These are phyloP conservation scores for Drosophila nr. medialis DNA, from an alignment of 2,888 invertebrate species.

Conservation along the genomic window DNA sequence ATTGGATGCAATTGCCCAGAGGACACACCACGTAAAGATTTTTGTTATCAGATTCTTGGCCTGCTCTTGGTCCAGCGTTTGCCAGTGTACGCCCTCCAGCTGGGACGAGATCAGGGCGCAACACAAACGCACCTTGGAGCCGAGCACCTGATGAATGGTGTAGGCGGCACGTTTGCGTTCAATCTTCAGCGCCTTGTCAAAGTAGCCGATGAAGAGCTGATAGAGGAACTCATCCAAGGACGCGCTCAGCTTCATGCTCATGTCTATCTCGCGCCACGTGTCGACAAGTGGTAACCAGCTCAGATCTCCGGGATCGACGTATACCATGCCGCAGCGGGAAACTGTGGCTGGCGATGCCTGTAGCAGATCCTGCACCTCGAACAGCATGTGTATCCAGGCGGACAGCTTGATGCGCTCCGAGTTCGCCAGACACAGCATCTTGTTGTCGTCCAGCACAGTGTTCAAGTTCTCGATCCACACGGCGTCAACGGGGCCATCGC, in stretches of 20 bases:
- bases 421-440: constrained; percentile 96
- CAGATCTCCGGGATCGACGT: constrained; percentile 93
- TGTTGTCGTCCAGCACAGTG: constrained; percentile 96
- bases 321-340: constrained; percentile 94
- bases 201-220: constrained; percentile 88
- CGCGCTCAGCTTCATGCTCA: constrained; percentile 86
- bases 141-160: constrained; percentile 93
- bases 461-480: constrained; percentile 98
- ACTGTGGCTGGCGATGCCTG: constrained; percentile 97
- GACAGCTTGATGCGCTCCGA: constrained; percentile 96
- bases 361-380: constrained; percentile 93
- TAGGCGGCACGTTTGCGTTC: constrained; percentile 89
- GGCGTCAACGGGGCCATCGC: constrained; percentile 96
- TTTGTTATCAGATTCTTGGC: constrained; percentile 89
- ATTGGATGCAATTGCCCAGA: constrained; percentile 96
- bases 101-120: constrained; percentile 91
- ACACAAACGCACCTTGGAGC: constrained; percentile 91
- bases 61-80: constrained; percentile 85
- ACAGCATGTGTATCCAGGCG: constrained; percentile 95
- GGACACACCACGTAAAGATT: constrained; percentile 91
- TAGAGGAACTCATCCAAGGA: constrained; percentile 88
- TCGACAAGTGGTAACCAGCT: constrained; percentile 92
- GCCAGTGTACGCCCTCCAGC: constrained; percentile 87
- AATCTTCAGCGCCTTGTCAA: constrained; percentile 88
- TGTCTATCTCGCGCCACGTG: constrained; percentile 88